These are phyloP conservation scores for Anarhynchus alexandrinus DNA, from an alignment of 2,113 vertebrate species.

Conservation along the genomic window DNA sequence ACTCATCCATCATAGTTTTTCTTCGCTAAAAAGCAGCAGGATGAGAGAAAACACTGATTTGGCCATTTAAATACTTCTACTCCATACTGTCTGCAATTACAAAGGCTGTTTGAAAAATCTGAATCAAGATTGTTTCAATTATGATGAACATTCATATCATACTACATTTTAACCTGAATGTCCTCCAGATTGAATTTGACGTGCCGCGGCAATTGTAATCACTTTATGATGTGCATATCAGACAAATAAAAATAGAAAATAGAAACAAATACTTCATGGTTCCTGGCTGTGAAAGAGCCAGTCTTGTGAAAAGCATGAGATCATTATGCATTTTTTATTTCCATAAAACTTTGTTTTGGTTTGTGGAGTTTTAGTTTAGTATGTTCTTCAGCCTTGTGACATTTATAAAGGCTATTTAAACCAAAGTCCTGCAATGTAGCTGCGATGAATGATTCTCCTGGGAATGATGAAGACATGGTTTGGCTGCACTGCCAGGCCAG, in stretches of 20 bases:
- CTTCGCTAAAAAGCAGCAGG: constrained; percentile 13
- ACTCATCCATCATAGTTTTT: constrained; percentile 35
- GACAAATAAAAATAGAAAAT: constrained; percentile 7
- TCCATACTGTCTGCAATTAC: constrained; percentile 12
- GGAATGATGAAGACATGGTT: background rate
- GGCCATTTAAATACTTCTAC: constrained; percentile 9
- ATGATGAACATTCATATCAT: background rate
- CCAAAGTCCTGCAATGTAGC: background rate
- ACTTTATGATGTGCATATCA: background rate
- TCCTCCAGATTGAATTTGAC: background rate
- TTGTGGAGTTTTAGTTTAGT: background rate
- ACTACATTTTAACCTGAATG: background rate
- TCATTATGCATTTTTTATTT: background rate
- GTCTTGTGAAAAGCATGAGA: background rate
- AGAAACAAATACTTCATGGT: constrained; percentile 9
- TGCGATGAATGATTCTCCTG: background rate
- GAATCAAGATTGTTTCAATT: constrained; percentile 20
- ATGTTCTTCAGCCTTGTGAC: background rate
- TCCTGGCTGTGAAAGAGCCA: constrained; percentile 5
- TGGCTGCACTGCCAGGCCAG: fast-evolving
- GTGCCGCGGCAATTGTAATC: background rate
- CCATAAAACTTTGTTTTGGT: background rate
- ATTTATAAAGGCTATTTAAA: background rate
- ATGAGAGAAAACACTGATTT: background rate
- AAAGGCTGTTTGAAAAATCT: constrained; percentile 29